Base-by-base conservation (phyloP, 2,888 invertebrate species). In the Andrena trimmerana region DNA sequence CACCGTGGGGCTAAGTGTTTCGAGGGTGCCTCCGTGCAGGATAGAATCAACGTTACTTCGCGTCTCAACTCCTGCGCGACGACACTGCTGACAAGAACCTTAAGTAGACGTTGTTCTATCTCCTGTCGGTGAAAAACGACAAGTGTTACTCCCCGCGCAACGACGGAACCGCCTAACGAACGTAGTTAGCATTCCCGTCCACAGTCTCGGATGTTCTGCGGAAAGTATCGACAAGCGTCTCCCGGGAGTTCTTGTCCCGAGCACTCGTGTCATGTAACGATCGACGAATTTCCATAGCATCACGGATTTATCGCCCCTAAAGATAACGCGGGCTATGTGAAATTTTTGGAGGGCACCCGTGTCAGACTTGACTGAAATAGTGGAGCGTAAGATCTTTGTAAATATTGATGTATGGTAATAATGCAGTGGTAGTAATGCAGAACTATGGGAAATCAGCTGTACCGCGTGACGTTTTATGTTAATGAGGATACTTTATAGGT, bases 221-320 rank as follows among this genome's bases (percentile, higher is more conserved):
- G 13, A 59, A 50, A n/a, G 48, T 57, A 70, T 78, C 78, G 78
- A 70, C 70, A 65, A 60, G 27, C 29, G 52, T 65, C 70, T 33
- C 50, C n/a, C 13, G 59, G 52, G 79, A 78, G 70, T 70, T 70
- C 62, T 54, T 48, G 48, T 48, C 20, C 20, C 8, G 5, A 8
- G 29, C 36, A 31, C 31, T 50, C 33, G 20, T 29, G 57, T 27
- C 78, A 36, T 54, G 42, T 69, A 48, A 60, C 65, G 65, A 70
- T 78, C 65, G 36, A 65, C 54, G 79, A 78, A 77, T 79, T 70
- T 69, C 78, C 29, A 36, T 33, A 24, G 54, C 57, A 31, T 78
- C 65, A 54, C 65, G 68, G 57, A 65, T 63, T 57, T 70, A 33
- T 42, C 52, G 48, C 20, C 29, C 36, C 7, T 52, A 16, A 42